Evolutionary conservation across 1,140 invertebrate genomes (phyloP), one percentile per base, ranked within the genome.

Genomic region (Triops cancriformis): DNA sequence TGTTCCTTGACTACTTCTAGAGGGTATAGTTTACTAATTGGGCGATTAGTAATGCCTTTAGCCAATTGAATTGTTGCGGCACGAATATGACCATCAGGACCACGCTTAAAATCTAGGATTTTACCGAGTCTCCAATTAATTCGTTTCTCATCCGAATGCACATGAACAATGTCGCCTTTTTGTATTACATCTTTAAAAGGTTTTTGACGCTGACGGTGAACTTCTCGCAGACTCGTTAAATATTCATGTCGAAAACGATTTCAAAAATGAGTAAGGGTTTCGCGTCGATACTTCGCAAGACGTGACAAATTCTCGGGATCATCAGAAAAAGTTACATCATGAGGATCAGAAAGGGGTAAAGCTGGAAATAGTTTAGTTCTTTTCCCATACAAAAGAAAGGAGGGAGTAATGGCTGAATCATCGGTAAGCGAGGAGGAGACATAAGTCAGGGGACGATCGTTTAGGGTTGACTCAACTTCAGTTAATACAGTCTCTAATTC

Each of bases 181-280:
- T 45, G 43, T 45, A 45, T 45, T 45, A 45, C 43, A 45, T 45
- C 43, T 45, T 45, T 18, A 45, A 45, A 45, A 27, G 73, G 73
- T 27, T 74, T 74, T 18, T 74, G 27, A 37, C 27, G 4, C 4
- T 27, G 27, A 37, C 9, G 27, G 26, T 77, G 42, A 10, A 41
- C 31, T 37, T 77, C 76, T 37, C 76, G 76, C 26, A 77, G 76
- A 37, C 73, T 77, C 23, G 45, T 76, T 1, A 80, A 26, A 41
- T 79, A 79, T 76, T 80, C 79, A 28, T 77, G 28, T 37, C 75
- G 79, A 31, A 72, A 79, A 27, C 79, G 77, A 12, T 72, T 79
- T 45, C 78, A 79, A 18, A 79, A 73, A 23, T 26, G 23, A 12
- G 23, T 73, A 28, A 73, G 27, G 14, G 1, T 45, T 9, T 18